Base-by-base conservation (phyloP, 2,888 invertebrate species). In the Julus scandinavius region DNA sequence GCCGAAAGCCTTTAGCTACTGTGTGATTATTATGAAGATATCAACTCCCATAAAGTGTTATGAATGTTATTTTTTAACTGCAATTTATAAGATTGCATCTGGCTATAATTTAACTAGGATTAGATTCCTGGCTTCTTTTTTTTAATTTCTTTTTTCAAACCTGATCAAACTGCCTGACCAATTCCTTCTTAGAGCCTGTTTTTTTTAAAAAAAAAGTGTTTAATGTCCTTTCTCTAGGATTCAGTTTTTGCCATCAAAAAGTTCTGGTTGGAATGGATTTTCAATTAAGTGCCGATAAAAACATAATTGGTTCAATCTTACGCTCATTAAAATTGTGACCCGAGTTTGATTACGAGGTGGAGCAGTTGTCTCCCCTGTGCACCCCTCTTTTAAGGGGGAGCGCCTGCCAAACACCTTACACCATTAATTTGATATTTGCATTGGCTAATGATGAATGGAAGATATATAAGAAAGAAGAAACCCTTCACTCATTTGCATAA, bases 321-420 rank as follows among this genome's bases (percentile, higher is more conserved):
- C 80, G 80, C 80, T 80, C 80, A 80, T 80, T 80, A 80, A 80
- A 80, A 80, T 80, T 80, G 80, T 80, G 80, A 80, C 80, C 80
- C 80, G 38, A 29, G 80, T 80, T 80, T 80, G 80, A 80, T 80
- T 80, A 80, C 80, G 80, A 80, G 80, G 80, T 80, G 80, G 80
- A 80, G 80, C 80, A 80, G 80, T 80, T 80, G 80, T 38, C 80
- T 38, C 80, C 80, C 80, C 20, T 17, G 11, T 49, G 49, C 29
- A 72, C 7, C 72, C 72, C 72, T 72, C 72, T 13, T 29, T 45
- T 5, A 45, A 80, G 6, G 80, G 80, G 80, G 38, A 63, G 80
- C 80, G 80, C 9, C 80, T 80, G 80, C 80, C 80, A 80, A 80
- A 80, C 20, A 80, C 80, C 38, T 80, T 38, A 38, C 80, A 38